Percentiles rank a stretch among this genome's conserved stretches.
phyloP scores from a whole-genome alignment of 53 echinoderm and acorn worm genomes.

The Temnopleurus reevesii region DNA sequence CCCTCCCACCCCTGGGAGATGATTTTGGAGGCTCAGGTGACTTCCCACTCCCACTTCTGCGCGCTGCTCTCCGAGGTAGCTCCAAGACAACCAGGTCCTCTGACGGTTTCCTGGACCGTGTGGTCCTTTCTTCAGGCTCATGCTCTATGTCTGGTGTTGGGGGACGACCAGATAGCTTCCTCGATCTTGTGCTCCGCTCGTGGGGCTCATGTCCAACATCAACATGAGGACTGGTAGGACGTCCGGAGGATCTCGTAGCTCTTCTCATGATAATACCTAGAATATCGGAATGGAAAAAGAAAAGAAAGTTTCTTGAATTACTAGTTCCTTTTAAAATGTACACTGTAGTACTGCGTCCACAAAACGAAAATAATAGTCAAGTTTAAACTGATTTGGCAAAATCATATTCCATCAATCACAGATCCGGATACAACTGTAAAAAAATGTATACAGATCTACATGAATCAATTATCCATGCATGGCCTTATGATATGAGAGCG shows the following conservation, averaged over 20 bases:
- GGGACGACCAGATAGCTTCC: not conserved
- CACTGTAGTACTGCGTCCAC: not conserved
- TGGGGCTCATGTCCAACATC: not conserved
- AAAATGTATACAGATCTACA: too few species aligned
- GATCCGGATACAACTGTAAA: too few species aligned
- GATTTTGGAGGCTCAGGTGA: slow-evolving; percentile 39
- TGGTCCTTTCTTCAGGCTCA: slow-evolving; percentile 67
- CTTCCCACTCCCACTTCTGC: not conserved
- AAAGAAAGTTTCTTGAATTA: too few species aligned
- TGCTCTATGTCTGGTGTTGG: not conserved
- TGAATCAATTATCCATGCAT: too few species aligned
- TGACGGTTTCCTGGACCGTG: slow-evolving; percentile 78
- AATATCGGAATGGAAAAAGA: not conserved
- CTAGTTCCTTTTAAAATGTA: too few species aligned
- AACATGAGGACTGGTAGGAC: not conserved
- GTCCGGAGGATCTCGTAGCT: slow-evolving; percentile 26
- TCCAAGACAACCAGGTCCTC: slow-evolving; percentile 77
- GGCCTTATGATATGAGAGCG: too few species aligned
- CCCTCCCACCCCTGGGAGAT: not conserved
- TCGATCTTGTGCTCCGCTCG: slow-evolving; percentile 4
- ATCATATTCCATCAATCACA: too few species aligned
- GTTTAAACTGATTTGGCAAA: too few species aligned
- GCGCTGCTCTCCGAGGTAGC: slow-evolving; percentile 68
- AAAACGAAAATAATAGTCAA: too few species aligned
- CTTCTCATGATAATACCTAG: slow-evolving; percentile 6